Evolutionary conservation across 2,797 vertebrate genomes (phyloP).

Genomic region (Brachyalestes nurse): DNA sequence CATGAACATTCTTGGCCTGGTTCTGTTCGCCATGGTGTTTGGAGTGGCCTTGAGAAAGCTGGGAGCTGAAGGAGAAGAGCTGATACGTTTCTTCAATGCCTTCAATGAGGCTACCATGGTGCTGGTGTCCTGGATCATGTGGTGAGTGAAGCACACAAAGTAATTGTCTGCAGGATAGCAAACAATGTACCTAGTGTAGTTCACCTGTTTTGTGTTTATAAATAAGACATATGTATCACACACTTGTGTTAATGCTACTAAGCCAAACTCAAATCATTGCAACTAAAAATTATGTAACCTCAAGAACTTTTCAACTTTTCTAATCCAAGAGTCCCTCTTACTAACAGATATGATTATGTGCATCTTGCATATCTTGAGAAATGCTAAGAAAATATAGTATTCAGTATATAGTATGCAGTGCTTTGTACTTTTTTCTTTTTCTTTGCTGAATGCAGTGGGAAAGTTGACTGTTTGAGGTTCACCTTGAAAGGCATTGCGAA

Average conservation of each 20-base stretch:
- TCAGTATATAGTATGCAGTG: not conserved
- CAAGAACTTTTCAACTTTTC: not conserved
- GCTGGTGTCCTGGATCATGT: conserved; percentile 99
- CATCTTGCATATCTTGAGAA: not conserved
- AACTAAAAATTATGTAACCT: not conserved
- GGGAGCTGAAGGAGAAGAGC: conserved; percentile 91
- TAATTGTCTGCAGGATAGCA: not conserved
- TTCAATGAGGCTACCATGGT: conserved; percentile 99
- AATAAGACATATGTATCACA: not conserved
- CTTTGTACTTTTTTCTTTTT: not conserved
- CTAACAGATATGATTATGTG: not conserved
- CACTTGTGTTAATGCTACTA: not conserved
- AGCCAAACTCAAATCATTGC: not conserved
- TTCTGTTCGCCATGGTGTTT: conserved; percentile 93
- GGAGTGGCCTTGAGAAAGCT: conserved; percentile 95
- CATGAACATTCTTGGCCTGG: conserved; percentile 98
- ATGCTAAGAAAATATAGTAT: too few relatives aligned
- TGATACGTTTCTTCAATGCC: conserved; percentile 95
- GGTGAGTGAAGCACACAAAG: conserved; percentile 77
- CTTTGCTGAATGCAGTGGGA: not conserved
- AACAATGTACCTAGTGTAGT: not conserved
- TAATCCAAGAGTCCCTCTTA: not conserved
- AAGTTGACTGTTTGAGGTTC: conserved; percentile 1
- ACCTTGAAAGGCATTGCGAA: conserved; percentile 9
- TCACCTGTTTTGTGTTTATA: not conserved